phyloP scores from a whole-genome alignment of 2,888 invertebrate genomes.

The Drosophila villosipedis region DNA sequence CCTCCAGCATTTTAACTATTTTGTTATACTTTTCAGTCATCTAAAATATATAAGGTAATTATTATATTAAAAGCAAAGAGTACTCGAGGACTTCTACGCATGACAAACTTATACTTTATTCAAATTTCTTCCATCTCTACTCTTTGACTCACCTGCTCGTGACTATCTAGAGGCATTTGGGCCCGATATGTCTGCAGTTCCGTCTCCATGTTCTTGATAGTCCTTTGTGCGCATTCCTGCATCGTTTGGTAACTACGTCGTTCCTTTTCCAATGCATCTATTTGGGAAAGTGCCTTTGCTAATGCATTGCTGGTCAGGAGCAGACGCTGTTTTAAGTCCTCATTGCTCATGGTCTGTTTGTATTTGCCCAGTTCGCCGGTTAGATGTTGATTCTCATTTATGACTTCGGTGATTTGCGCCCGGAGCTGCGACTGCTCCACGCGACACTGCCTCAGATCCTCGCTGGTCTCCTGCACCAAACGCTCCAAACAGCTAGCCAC shows the following conservation, averaged over 20 bases:
- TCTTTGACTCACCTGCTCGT: conserved; percentile 58
- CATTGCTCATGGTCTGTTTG: conserved; percentile 43
- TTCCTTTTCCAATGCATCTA: conserved; percentile 86
- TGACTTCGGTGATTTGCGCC: conserved; percentile 79
- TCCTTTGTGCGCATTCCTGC: conserved; percentile 89
- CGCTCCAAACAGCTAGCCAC: conserved; percentile 74
- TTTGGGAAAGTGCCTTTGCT: conserved; percentile 83
- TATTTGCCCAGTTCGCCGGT: conserved; percentile 66
- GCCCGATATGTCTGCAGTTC: conserved; percentile 87
- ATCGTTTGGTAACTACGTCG: conserved; percentile 88
- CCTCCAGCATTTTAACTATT: conserved; percentile 86
- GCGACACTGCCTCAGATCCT: conserved; percentile 75
- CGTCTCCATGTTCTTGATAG: conserved; percentile 88
- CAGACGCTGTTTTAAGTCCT: conserved; percentile 62
- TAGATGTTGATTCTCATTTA: conserved; percentile 83
- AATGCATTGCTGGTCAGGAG: conserved; percentile 80
- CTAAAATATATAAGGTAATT: conserved; percentile 66
- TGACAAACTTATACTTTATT: background rate
- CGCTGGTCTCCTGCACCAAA: conserved; percentile 73
- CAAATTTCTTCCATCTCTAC: background rate
- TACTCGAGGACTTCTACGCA: background rate
- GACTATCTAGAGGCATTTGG: conserved; percentile 61
- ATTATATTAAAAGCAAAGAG: background rate
- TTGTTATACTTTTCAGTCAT: conserved; percentile 86
- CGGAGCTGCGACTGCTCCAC: conserved; percentile 79